A percentile compares a stretch with the other conserved stretches of the same genome.
Conservation (phyloP, 2,113 vertebrate species). For the Hydrolagus affinis region DNA sequence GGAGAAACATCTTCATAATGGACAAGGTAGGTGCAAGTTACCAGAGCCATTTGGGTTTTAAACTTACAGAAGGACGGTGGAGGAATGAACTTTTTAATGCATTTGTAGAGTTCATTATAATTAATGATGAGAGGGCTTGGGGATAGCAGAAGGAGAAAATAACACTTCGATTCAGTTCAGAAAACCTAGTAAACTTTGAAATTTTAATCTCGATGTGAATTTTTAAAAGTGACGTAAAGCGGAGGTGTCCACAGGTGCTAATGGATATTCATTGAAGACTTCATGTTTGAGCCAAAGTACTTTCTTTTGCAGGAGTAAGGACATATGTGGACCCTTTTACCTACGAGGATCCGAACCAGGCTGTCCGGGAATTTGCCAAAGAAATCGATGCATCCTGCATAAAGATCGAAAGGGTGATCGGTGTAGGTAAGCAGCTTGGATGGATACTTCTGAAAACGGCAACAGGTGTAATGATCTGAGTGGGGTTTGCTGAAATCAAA, state of each 20-base stretch:
- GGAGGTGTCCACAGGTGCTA: too few species aligned
- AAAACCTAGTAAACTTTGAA: too few species aligned
- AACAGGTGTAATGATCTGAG: too few species aligned
- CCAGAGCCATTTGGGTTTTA: background rate
- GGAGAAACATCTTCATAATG: conserved; percentile 85
- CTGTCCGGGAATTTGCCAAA: conserved; percentile 93
- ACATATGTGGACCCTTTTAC: conserved; percentile 97
- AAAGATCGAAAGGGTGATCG: conserved; percentile 98
- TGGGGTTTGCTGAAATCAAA: background rate
- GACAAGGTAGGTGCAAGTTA: conserved; percentile 18
- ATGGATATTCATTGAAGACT: too few species aligned
- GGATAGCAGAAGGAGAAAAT: too few species aligned
- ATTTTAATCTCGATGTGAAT: background rate
- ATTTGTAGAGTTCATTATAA: background rate
- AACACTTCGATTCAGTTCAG: too few species aligned
- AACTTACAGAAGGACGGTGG: background rate
- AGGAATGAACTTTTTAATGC: background rate
- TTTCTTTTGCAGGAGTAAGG: conserved; percentile 73
- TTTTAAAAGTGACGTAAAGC: background rate
- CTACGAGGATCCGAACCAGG: conserved; percentile 96
- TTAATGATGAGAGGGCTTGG: too few species aligned
- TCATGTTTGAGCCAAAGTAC: conserved; percentile 36
- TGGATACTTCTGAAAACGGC: background rate
- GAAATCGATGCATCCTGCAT: conserved; percentile 96
- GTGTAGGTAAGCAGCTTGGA: conserved; percentile 72